Conservation (phyloP, 2,888 invertebrate species). For the Rhagonycha lutea region DNA sequence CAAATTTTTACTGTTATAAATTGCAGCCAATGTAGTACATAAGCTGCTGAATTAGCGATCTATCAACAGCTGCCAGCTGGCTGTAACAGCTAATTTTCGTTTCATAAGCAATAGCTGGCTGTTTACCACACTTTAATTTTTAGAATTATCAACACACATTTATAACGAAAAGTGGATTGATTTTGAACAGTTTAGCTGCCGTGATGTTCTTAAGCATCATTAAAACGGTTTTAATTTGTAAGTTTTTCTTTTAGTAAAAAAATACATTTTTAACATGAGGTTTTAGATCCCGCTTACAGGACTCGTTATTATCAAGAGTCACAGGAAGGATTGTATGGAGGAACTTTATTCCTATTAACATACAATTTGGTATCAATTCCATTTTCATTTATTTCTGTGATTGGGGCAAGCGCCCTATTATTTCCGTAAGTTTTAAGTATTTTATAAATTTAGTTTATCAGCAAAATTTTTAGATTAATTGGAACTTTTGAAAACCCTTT, state of each 20-base stretch:
- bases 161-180: constrained; percentile 70
- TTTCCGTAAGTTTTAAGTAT: constrained; percentile 67
- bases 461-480: constrained; percentile 57
- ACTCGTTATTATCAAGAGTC: constrained; percentile 92
- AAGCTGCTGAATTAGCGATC: too few relatives aligned
- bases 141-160: constrained; percentile 71
- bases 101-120: too few relatives aligned
- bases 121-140: constrained; percentile 33
- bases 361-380: constrained; percentile 83
- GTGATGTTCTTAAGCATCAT: constrained; percentile 72
- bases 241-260: constrained; percentile 48
- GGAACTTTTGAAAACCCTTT: constrained; percentile 60
- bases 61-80: too few relatives aligned
- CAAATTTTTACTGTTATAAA: too few relatives aligned
- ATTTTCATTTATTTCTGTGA: constrained; percentile 76
- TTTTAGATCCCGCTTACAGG: constrained; percentile 78
- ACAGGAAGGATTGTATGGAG: constrained; percentile 86
- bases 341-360: constrained; percentile 79
- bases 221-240: constrained; percentile 71
- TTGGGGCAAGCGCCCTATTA: constrained; percentile 72
- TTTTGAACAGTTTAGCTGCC: constrained; percentile 70
- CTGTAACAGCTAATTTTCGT: too few relatives aligned
- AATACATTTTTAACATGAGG: constrained; percentile 2
- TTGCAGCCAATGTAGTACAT: too few relatives aligned
- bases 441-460: not conserved